Evolutionary conservation across 1,140 invertebrate species (phyloP).

Genomic region (Aphelinus atriplicis): DNA sequence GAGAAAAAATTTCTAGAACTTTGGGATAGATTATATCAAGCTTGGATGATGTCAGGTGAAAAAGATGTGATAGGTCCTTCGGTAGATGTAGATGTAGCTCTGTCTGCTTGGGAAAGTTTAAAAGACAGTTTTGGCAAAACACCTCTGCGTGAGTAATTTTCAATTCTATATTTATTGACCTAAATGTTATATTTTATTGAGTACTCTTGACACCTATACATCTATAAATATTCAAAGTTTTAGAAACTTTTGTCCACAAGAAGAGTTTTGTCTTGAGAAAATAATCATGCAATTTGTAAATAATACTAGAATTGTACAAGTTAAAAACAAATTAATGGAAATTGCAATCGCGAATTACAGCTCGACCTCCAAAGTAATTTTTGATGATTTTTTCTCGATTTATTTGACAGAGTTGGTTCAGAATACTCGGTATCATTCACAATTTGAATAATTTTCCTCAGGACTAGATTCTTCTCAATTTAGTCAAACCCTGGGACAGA

Average conservation of each 20-base stretch:
- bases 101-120: constrained; percentile 77
- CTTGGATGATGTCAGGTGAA: constrained; percentile 81
- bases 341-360: not conserved
- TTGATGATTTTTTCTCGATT: constrained; percentile 22
- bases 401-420: no score
- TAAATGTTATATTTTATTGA: no score
- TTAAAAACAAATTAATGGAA: not conserved
- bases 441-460: no score
- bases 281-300: not conserved
- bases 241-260: no score
- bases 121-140: constrained; percentile 77
- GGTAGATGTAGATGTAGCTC: constrained; percentile 71
- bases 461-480: no score
- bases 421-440: no score
- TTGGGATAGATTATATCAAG: constrained; percentile 92
- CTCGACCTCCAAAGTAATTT: not conserved
- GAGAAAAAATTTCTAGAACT: constrained; percentile 92
- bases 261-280: no score
- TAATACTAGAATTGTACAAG: constrained; percentile 8
- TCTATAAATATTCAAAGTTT: no score
- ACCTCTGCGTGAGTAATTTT: constrained; percentile 62
- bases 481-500: no score
- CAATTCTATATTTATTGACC: no score
- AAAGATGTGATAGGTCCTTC: constrained; percentile 71
- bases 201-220: no score